A percentile compares a stretch with the other conserved stretches of the same genome.
These are phyloP conservation scores for Diadumene lineata DNA, from an alignment of 92 coral and sea anemone species.

Conservation along the genomic window DNA sequence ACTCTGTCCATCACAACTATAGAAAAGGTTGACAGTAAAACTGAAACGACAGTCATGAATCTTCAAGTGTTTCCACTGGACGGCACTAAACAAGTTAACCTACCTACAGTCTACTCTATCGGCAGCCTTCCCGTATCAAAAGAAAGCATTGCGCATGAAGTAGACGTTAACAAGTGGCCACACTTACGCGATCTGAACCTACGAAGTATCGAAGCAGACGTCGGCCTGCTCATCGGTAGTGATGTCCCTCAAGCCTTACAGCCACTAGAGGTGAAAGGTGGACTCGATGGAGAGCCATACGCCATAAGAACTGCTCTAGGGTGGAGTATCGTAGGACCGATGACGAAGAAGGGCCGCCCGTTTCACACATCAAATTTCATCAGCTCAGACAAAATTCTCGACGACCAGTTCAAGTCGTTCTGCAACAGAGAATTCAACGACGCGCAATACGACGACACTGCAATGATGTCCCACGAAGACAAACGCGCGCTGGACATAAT, in stretches of 20 bases:
- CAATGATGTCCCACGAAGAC: conserved; percentile 45
- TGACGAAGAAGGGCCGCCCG: conserved; percentile 1
- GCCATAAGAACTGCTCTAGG: conserved; percentile 36
- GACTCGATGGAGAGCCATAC: conserved; percentile 34
- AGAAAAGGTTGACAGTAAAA: conserved; percentile 22
- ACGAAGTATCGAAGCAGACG: conserved; percentile 36
- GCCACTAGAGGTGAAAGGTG: conserved; percentile 40
- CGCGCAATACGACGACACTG: conserved; percentile 20
- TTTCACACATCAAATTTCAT: conserved; percentile 38
- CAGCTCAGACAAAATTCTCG: conserved; percentile 23
- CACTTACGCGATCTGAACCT: conserved; percentile 28
- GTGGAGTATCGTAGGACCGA: conserved; percentile 52
- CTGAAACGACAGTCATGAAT: conserved; percentile 32
- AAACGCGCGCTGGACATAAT: conserved; percentile 40
- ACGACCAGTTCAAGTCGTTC: conserved; percentile 34
- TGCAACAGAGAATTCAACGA: conserved; percentile 56
- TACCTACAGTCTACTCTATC: conserved; percentile 48
- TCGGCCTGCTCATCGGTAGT: conserved; percentile 52
- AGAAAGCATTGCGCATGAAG: conserved; percentile 27
- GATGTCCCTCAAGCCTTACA: conserved; percentile 45
- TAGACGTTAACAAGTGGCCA: conserved; percentile 42
- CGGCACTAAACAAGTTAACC: conserved; percentile 24
- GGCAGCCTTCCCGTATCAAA: conserved; percentile 48
- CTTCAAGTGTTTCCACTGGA: conserved; percentile 44
- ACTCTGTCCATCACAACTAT: conserved; percentile 60